Conservation (phyloP, 2,888 invertebrate genomes). For the Eilema griseolum region DNA sequence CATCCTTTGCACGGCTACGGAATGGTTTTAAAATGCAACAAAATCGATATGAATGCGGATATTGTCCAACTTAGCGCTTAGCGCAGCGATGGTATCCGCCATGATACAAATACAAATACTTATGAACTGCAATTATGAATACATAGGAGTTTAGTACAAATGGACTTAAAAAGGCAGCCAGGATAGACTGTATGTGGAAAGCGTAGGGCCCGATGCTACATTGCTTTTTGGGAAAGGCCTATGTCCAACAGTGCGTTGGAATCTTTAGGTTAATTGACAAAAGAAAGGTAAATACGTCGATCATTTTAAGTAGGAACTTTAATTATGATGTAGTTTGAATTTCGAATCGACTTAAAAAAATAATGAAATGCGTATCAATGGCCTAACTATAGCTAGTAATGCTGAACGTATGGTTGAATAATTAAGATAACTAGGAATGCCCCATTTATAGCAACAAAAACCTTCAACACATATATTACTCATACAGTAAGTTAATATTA, state of each 20-base stretch:
- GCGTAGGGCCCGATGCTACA: background rate
- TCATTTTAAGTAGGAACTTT: background rate
- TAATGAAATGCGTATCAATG: background rate
- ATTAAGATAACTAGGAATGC: background rate
- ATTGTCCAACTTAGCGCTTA: slow-evolving; percentile 3
- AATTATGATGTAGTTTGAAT: too few relatives aligned
- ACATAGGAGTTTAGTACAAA: background rate
- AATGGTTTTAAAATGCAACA: slow-evolving; percentile 3
- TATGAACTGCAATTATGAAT: background rate
- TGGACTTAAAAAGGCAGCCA: background rate
- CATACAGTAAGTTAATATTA: background rate
- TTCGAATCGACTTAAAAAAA: background rate
- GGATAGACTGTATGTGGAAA: background rate
- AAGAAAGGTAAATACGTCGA: background rate
- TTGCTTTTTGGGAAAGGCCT: background rate
- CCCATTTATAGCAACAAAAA: background rate
- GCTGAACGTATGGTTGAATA: background rate
- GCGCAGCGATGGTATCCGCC: slow-evolving; percentile 2
- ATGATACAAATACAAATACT: background rate
- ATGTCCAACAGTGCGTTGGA: background rate
- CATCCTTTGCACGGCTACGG: background rate
- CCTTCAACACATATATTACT: background rate
- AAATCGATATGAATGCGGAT: slow-evolving; percentile 10
- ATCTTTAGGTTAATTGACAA: background rate
- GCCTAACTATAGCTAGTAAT: too few relatives aligned